phyloP scores from a whole-genome alignment of 2,797 vertebrate species.

The Arctocebus calabarensis region DNA sequence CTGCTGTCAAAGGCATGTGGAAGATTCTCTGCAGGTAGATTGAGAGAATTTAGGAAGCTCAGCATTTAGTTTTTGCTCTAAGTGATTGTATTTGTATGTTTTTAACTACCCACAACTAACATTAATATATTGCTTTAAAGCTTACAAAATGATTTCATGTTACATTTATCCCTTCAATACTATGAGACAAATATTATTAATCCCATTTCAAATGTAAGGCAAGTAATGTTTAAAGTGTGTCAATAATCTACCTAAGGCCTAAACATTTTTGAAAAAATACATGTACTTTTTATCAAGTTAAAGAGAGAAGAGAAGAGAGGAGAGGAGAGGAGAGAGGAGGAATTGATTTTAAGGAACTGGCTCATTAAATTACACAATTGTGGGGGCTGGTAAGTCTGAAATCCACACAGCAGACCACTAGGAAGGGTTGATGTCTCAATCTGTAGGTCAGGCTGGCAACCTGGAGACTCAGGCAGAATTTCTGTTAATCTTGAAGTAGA shows the following conservation, averaged over 20 bases:
- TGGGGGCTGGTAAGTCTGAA: neutral
- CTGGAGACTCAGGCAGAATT: neutral
- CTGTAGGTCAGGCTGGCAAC: neutral
- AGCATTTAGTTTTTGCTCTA: neutral
- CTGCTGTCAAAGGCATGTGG: neutral
- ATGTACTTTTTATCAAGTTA: neutral
- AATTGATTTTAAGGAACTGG: neutral
- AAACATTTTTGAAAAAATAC: neutral
- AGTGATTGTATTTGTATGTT: neutral
- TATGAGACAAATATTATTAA: neutral
- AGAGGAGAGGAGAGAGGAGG: neutral
- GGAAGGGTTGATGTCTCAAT: neutral
- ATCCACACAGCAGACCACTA: neutral
- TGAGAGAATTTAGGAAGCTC: neutral
- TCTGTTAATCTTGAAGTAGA: neutral
- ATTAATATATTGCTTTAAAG: neutral
- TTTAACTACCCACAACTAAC: neutral
- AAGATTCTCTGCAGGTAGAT: neutral
- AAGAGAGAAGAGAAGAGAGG: neutral
- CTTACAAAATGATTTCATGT: neutral
- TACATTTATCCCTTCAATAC: neutral
- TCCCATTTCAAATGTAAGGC: neutral
- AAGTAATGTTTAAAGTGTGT: neutral
- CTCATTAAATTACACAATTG: neutral
- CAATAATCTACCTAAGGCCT: neutral